A percentile compares a stretch with the other conserved stretches of the same genome.
These are phyloP conservation scores for Pseudochirops corinnae DNA, from an alignment of 2,797 vertebrate species.

Conservation along the genomic window DNA sequence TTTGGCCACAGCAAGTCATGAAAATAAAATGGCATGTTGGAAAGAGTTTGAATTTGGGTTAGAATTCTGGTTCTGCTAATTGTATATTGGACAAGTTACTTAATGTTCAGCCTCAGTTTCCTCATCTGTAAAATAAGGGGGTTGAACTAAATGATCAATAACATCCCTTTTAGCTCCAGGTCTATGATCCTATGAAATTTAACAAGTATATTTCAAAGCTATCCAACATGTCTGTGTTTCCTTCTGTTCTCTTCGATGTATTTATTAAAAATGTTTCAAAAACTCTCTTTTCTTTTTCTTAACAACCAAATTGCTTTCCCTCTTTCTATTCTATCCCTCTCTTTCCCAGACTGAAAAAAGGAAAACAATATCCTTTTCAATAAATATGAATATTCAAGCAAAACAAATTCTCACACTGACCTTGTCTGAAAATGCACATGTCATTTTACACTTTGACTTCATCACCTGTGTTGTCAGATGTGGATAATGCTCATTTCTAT, in stretches of 20 bases:
- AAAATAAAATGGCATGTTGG: neutral
- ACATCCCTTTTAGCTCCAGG: neutral
- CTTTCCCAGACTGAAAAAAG: neutral
- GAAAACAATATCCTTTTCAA: neutral
- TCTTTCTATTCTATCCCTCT: neutral
- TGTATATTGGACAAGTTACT: neutral
- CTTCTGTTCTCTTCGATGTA: neutral
- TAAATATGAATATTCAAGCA: neutral
- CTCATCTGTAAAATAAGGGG: neutral
- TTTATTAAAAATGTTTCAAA: neutral
- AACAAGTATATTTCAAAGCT: neutral
- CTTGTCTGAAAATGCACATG: neutral
- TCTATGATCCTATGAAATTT: neutral
- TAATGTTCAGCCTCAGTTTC: neutral
- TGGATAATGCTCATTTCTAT: neutral
- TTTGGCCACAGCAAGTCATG: neutral
- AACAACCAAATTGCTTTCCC: neutral
- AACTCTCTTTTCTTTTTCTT: neutral
- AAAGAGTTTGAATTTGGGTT: neutral
- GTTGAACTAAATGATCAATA: neutral
- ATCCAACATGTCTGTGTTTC: neutral
- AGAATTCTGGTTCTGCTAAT: neutral
- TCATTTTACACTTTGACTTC: neutral
- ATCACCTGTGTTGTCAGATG: neutral
- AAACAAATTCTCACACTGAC: neutral